Percentiles rank a stretch among this genome's conserved stretches.
Evolutionary conservation across 1,140 invertebrate genomes (phyloP).

Genomic region (Bombus affinis): DNA sequence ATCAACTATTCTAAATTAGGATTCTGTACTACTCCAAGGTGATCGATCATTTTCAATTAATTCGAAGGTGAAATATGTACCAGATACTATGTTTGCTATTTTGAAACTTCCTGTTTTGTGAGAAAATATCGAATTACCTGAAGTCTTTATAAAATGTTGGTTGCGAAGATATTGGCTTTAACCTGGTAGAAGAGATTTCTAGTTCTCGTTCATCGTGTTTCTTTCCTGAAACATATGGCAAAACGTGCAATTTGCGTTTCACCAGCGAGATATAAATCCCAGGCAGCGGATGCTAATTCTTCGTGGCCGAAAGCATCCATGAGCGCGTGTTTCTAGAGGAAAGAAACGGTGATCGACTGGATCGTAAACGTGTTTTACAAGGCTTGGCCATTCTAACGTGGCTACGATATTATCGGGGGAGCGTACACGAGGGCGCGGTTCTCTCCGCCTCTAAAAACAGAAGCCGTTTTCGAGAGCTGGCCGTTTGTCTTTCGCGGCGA

Average conservation of each 20-base stretch:
- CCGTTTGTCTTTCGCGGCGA: not conserved
- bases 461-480: not conserved
- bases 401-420: not conserved
- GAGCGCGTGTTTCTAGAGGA: not conserved
- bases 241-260: not conserved
- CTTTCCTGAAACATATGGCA: not conserved
- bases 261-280: constrained; percentile 40
- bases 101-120: not conserved
- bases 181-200: not conserved
- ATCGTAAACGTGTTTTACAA: constrained; percentile 57
- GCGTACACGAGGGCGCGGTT: not conserved
- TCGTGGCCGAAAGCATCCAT: not conserved
- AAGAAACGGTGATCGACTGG: constrained; percentile 24
- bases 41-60: not conserved
- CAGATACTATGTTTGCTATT: not conserved
- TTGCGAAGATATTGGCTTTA: not conserved
- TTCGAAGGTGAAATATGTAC: not conserved
- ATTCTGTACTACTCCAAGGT: no score
- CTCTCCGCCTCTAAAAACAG: not conserved
- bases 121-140: not conserved
- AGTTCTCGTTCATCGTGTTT: not conserved
- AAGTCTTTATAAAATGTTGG: not conserved
- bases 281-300: not conserved
- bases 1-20: no score
- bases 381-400: not conserved